phyloP scores from a whole-genome alignment of 2,113 vertebrate genomes.

The Grammomys dolichurus region DNA sequence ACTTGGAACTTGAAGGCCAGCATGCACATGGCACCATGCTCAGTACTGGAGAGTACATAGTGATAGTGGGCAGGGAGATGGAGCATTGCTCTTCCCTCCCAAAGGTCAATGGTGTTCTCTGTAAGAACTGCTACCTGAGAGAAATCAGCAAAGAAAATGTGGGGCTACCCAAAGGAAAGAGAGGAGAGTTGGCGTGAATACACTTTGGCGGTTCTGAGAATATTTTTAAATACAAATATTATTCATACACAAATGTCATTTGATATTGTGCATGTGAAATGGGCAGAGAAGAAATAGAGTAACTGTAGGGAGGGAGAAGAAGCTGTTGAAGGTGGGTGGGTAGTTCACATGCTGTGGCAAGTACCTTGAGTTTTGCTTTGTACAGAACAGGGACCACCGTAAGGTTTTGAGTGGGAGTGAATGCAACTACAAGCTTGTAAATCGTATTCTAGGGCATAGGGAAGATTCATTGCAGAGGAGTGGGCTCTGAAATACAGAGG shows the following conservation, averaged over 20 bases:
- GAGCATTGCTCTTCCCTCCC: neutral
- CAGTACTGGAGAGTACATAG: rapidly evolving
- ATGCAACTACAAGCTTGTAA: neutral
- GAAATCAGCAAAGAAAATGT: neutral
- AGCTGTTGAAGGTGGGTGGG: neutral
- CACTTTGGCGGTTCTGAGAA: neutral
- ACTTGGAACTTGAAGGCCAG: neutral
- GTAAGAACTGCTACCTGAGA: neutral
- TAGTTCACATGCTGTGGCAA: neutral
- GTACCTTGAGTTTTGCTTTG: slow-evolving; percentile 22
- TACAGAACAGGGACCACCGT: neutral
- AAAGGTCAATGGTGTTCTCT: neutral
- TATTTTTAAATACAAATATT: neutral
- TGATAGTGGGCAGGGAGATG: neutral
- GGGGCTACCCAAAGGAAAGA: neutral
- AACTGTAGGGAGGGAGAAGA: neutral
- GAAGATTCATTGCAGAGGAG: neutral
- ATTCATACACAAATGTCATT: neutral
- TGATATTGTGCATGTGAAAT: neutral
- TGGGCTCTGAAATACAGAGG: slow-evolving; percentile 23
- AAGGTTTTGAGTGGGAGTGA: neutral
- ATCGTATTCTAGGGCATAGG: neutral
- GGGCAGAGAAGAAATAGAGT: neutral
- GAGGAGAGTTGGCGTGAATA: neutral
- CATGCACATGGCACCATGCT: neutral